Conservation (phyloP, 2,888 invertebrate genomes). For the Lycophotia porphyrea region DNA sequence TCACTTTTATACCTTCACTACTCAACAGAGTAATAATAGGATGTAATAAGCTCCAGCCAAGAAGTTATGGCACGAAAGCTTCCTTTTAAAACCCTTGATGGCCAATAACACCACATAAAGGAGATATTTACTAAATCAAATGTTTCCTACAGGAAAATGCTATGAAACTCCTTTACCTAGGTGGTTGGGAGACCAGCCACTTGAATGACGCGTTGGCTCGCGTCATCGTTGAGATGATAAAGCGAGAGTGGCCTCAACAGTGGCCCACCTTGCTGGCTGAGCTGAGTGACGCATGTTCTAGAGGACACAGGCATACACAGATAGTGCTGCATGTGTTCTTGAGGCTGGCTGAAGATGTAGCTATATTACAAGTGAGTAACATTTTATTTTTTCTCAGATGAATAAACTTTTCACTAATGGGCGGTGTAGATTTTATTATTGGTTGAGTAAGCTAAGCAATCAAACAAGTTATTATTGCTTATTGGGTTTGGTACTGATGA, state of each 20-base stretch:
- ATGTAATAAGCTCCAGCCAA: neutral
- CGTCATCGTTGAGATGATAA: conserved; percentile 99
- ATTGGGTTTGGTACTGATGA: neutral
- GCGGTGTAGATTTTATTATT: neutral
- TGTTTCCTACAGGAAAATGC: conserved; percentile 92
- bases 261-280: conserved; percentile 97
- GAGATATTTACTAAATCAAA: neutral
- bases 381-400: neutral
- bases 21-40: neutral
- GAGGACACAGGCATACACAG: conserved; percentile 97
- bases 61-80: neutral
- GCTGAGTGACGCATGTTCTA: conserved; percentile 94
- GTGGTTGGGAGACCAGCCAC: conserved; percentile 93
- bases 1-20: neutral
- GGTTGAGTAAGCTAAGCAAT: neutral
- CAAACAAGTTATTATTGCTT: neutral
- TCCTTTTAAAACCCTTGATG: neutral
- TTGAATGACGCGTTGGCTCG: conserved; percentile 96
- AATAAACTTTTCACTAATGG: neutral
- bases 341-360: conserved; percentile 97
- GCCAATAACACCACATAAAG: neutral
- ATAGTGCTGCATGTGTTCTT: conserved; percentile 96
- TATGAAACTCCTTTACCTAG: conserved; percentile 96
- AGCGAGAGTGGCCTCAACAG: conserved; percentile 99
- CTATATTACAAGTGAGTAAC: conserved; percentile 94